Base-by-base conservation (phyloP, 2,113 vertebrate species). In the Grantiella picta region DNA sequence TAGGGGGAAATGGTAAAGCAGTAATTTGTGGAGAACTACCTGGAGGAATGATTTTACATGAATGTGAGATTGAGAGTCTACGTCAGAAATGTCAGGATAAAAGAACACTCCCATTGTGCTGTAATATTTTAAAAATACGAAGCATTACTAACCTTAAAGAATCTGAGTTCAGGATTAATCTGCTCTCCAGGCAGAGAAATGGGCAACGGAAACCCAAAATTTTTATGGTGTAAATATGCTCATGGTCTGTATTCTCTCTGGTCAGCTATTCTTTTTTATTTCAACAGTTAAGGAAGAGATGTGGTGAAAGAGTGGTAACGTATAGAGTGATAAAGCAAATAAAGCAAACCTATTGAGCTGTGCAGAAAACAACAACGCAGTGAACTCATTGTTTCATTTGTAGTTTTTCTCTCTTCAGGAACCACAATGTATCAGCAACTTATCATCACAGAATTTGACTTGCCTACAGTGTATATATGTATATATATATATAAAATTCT, bases 21-120 rank as follows among this genome's bases (percentile, higher is more conserved):
- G 4, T 25, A 65, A 60, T 18, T 5, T 29, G 28, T 27, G 19
- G 33, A 80, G n/a, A 72, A 38, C 27, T 36, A n/a, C 56, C 28
- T 1, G 1, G 36, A 81, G 18, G 11, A 73, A 22, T 0, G 1
- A 44, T 10, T 56, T 69, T 44, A 3, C 8, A 33, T 72, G 53
- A 77, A 80, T 27, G 6, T 72, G 36, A 64, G 14, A 49, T 3
- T 24, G 14, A 45, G 11, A 27, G 3, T 0, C 0, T 35, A 1
- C 22, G 24, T 18, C 13, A 49, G 45, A 73, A 83, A 78, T 75
- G 57, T 66, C 54, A 66, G 7, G 2, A 45, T 49, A 21, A 80
- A 72, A 84, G 18, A 52, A 35, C 0, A 4, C 31, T 73, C 15
- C 8, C 2, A 4, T 50, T 50, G 50, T 45, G 42, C 12, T 50